phyloP scores from a whole-genome alignment of 1,140 invertebrate species.

The Eupristina koningsbergeri region DNA sequence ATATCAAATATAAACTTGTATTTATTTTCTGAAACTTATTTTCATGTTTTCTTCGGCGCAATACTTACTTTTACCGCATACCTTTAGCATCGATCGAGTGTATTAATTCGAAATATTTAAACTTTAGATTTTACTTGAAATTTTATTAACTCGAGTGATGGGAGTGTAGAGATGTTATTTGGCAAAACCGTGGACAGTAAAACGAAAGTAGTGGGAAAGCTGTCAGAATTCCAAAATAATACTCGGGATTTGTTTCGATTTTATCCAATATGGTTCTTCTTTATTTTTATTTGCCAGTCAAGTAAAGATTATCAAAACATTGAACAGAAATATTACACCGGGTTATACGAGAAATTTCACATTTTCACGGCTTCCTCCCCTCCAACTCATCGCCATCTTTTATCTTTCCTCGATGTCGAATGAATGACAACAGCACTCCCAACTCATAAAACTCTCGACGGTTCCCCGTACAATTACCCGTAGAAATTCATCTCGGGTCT shows the following conservation, averaged over 20 bases:
- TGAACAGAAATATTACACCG: not conserved
- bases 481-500: constrained; percentile 10
- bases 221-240: not conserved
- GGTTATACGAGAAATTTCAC: not conserved
- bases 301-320: not conserved
- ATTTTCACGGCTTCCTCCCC: not conserved
- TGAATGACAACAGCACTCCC: not conserved
- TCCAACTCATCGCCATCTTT: not conserved
- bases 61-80: not conserved
- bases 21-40: no score
- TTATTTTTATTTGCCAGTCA: not conserved
- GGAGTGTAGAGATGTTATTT: not conserved
- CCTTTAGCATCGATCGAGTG: not conserved
- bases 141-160: not conserved
- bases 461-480: not conserved
- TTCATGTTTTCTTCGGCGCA: no score
- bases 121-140: not conserved
- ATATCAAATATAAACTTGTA: no score
- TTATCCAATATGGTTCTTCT: not conserved
- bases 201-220: not conserved
- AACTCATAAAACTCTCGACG: not conserved
- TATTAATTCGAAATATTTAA: not conserved
- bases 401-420: not conserved
- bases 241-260: not conserved
- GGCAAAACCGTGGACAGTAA: not conserved